Evolutionary conservation across 2,113 vertebrate species (phyloP).

Genomic region (Oenanthe melanoleuca): DNA sequence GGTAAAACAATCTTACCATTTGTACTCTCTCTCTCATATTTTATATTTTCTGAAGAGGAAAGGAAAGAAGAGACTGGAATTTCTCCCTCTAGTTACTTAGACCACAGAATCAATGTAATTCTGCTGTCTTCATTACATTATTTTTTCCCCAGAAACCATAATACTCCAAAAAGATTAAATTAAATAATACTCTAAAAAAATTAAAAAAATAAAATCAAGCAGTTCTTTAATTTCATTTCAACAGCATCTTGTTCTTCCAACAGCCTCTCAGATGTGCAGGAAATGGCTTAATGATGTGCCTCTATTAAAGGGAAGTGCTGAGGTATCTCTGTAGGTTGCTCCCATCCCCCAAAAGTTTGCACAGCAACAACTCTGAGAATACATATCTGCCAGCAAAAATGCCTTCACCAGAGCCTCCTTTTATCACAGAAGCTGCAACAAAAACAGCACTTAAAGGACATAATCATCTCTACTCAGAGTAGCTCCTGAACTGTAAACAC

Average conservation of each 20-base stretch:
- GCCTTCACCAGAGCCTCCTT: slow-evolving; percentile 7
- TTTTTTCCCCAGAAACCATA: slow-evolving; percentile 43
- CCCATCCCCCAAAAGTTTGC: slow-evolving; percentile 20
- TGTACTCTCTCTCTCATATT: background rate
- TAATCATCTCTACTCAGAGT: slow-evolving; percentile 35
- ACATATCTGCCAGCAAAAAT: background rate
- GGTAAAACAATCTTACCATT: background rate
- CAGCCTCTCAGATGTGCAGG: slow-evolving; percentile 49
- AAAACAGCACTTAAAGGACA: slow-evolving; percentile 49
- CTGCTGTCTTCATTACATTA: slow-evolving; percentile 58
- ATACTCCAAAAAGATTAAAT: slow-evolving; percentile 34
- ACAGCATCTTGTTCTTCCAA: slow-evolving; percentile 34
- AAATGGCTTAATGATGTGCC: slow-evolving; percentile 46
- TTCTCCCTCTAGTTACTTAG: slow-evolving; percentile 40
- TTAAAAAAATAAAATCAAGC: background rate
- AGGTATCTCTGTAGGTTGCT: background rate
- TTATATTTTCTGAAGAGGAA: background rate
- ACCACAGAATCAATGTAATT: slow-evolving; percentile 23
- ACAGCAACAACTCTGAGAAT: background rate
- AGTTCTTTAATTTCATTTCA: slow-evolving; percentile 68
- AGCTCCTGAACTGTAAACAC: slow-evolving; percentile 46
- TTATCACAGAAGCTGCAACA: slow-evolving; percentile 2
- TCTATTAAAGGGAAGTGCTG: slow-evolving; percentile 34
- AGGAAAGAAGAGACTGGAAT: background rate
- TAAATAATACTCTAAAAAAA: background rate